phyloP scores from a whole-genome alignment of 2,113 vertebrate species.

The Eupsittula cactorum region DNA sequence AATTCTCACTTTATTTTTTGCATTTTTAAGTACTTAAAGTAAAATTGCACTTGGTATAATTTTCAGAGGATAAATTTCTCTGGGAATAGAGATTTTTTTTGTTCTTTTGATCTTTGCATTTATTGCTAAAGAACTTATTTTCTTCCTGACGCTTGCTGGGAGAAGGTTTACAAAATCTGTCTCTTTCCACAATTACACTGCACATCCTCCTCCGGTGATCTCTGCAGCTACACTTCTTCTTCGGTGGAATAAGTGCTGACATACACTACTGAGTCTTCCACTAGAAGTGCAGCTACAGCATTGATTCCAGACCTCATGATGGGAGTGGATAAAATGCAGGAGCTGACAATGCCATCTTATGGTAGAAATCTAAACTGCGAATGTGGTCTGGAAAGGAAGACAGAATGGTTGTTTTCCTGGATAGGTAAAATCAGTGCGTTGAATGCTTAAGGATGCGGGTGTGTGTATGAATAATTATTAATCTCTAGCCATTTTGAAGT shows the following conservation, averaged over 20 bases:
- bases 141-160: background rate
- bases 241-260: background rate
- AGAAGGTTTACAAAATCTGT: background rate
- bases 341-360: slow-evolving; percentile 16
- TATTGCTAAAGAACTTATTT: background rate
- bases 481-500: background rate
- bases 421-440: background rate
- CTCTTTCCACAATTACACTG: background rate
- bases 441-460: background rate
- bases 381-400: background rate
- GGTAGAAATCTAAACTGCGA: background rate
- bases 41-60: background rate
- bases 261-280: background rate
- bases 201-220: background rate
- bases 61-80: background rate
- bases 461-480: background rate
- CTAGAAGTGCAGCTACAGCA: background rate
- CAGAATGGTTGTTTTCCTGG: background rate
- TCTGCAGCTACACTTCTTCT: background rate
- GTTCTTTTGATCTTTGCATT: slow-evolving; percentile 28
- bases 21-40: background rate
- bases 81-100: background rate
- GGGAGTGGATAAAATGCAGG: background rate
- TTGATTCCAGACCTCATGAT: background rate
- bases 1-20: no score